Evolutionary conservation across 1,140 invertebrate species (phyloP).

Genomic region (Drosophila athabasca): DNA sequence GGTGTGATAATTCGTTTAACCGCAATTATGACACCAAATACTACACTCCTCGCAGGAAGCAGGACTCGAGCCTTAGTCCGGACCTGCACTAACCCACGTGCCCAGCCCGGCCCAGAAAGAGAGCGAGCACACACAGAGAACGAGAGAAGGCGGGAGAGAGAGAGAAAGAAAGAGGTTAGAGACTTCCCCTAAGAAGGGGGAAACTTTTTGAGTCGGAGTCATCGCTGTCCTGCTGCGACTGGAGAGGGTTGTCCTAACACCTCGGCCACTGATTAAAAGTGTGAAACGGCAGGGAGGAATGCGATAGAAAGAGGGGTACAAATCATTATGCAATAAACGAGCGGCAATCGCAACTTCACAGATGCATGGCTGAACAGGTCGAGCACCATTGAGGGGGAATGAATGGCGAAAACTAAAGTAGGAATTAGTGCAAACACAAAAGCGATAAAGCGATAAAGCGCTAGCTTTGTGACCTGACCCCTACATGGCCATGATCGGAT

Average conservation of each 20-base stretch:
- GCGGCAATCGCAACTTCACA: slow-evolving; percentile 25
- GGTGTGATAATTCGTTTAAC: slow-evolving; percentile 82
- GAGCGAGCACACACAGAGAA: slow-evolving; percentile 1
- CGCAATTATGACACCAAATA: slow-evolving; percentile 73
- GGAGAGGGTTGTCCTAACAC: slow-evolving; percentile 47
- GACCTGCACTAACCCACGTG: slow-evolving; percentile 60
- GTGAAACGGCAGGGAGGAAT: slow-evolving; percentile 22
- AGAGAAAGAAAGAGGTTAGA: neutral
- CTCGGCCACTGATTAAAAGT: slow-evolving; percentile 53
- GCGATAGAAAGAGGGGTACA: neutral
- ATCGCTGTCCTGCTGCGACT: slow-evolving; percentile 60
- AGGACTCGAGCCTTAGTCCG: slow-evolving; percentile 25
- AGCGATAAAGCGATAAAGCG: too few relatives aligned
- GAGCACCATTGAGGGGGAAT: too few relatives aligned
- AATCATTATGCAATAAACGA: slow-evolving; percentile 23
- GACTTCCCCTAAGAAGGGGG: slow-evolving; percentile 26
- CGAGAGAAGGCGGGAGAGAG: neutral
- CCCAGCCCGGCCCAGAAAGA: slow-evolving; percentile 22
- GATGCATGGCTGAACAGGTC: neutral
- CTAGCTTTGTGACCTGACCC: too few relatives aligned
- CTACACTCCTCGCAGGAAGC: too few relatives aligned
- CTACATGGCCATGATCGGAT: too few relatives aligned
- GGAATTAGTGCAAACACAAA: too few relatives aligned
- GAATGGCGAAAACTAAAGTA: too few relatives aligned
- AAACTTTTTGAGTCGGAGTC: slow-evolving; percentile 25